Percentiles rank a stretch among this genome's conserved stretches.
phyloP scores from a whole-genome alignment of 2,797 vertebrate species.

The Momotus momota region DNA sequence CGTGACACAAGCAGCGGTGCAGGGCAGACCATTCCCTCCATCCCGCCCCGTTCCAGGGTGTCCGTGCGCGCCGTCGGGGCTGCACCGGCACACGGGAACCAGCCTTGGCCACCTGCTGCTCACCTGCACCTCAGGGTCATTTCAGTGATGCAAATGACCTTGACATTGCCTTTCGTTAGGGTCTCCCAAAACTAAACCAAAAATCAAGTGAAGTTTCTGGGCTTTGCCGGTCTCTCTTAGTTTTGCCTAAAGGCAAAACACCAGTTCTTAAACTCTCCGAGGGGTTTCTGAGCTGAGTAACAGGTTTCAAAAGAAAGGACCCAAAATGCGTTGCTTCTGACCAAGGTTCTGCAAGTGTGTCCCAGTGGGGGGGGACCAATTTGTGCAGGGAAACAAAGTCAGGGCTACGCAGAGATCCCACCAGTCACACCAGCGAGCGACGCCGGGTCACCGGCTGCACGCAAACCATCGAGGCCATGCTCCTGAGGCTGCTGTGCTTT shows the following conservation, averaged over 20 bases:
- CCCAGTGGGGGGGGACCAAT: not conserved
- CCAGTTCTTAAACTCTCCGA: fast-evolving
- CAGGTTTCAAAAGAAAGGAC: not conserved
- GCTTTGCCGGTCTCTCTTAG: not conserved
- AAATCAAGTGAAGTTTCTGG: not conserved
- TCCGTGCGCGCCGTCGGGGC: fast-evolving
- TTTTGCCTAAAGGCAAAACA: not conserved
- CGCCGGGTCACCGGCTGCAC: not conserved
- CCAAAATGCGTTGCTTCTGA: not conserved
- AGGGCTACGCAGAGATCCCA: not conserved
- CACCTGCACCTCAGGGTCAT: not conserved
- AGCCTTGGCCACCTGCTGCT: fast-evolving
- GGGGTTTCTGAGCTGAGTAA: not conserved
- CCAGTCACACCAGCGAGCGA: not conserved
- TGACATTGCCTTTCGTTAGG: not conserved
- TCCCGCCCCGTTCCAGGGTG: not conserved
- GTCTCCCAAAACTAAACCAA: not conserved
- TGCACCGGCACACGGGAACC: not conserved
- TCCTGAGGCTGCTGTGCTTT: not conserved
- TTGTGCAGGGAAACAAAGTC: fast-evolving
- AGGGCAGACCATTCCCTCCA: not conserved
- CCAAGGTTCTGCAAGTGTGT: not conserved
- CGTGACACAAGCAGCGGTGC: fast-evolving
- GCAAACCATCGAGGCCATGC: not conserved
- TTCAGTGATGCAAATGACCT: not conserved